Base-by-base conservation (phyloP, 2,888 invertebrate genomes). In the Athrips mouffetella region DNA sequence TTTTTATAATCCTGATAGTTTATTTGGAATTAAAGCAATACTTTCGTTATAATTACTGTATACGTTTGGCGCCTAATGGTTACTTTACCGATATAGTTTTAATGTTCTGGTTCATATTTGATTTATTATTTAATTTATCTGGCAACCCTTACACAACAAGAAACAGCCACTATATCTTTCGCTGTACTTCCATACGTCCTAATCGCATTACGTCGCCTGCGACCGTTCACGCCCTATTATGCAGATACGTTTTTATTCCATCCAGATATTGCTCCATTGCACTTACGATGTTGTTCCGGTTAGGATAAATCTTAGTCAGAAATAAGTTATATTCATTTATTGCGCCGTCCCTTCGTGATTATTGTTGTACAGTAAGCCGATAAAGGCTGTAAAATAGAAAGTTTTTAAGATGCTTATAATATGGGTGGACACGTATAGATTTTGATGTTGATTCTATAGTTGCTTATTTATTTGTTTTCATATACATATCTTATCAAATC, bases 181-280 rank as follows among this genome's bases (percentile, higher is more conserved):
- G 18, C 33, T 16, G 10, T 18, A 18, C 8, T 29, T 59, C 33
- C 10, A 6, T 18, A 18, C 8, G 10, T 59, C 55, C 52, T 74
- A 74, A 74, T 74, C 69, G 70, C 67, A 52, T 52, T 52, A 83
- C 68, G 70, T 67, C 63, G 78, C 66, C 82, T 82, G 83, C 74
- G 71, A 74, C 67, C 65, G 75, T 83, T 85, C 79, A 85, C 81
- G 83, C 81, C 70, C 73, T 84, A 82, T 87, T 84, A 81, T 85
- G 71, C 68, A 77, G 72, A 76, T 80, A 62, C 77, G 73, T 79
- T 82, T 83, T 80, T 80, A 78, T 80, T 69, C 41, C 41, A 40
- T 8, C 25, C n/a, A 3, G 3, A 18, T 42, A 42, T 23, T 7
- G 21, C 25, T 41, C 4, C n/a, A 27, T 27, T 4, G 33, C 33